Percentiles rank a stretch among this genome's conserved stretches.
phyloP scores from a whole-genome alignment of 2,797 vertebrate genomes.

The Ptychobarbus kaznakovi region DNA sequence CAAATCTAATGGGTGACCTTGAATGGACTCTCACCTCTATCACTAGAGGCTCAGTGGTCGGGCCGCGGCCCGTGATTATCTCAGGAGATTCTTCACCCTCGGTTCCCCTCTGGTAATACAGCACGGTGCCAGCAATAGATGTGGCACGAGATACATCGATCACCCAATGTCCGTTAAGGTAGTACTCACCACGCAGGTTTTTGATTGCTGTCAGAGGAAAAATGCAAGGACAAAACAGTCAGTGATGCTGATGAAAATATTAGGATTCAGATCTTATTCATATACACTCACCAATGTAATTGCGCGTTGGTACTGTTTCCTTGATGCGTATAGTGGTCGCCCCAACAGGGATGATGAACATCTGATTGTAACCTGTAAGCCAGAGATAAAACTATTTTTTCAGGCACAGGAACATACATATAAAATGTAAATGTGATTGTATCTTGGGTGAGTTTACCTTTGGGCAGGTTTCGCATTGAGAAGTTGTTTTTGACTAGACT shows the following conservation, averaged over 20 bases:
- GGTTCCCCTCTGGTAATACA: slow-evolving; percentile 88
- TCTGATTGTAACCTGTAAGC: slow-evolving; percentile 91
- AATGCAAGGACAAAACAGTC: not conserved
- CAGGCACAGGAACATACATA: not conserved
- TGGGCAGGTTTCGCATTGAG: slow-evolving; percentile 78
- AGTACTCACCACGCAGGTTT: slow-evolving; percentile 90
- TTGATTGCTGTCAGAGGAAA: slow-evolving; percentile 83
- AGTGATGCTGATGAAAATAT: not conserved
- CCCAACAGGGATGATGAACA: slow-evolving; percentile 89
- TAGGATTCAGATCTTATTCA: not conserved
- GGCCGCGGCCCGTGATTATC: slow-evolving; percentile 86
- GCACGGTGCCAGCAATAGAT: slow-evolving; percentile 83
- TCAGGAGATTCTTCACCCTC: slow-evolving; percentile 88
- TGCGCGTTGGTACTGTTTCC: slow-evolving; percentile 87
- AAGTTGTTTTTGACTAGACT: slow-evolving; percentile 84
- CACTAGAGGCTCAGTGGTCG: slow-evolving; percentile 91
- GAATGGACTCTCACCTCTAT: slow-evolving; percentile 84
- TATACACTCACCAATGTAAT: slow-evolving; percentile 88
- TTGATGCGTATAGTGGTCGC: slow-evolving; percentile 91
- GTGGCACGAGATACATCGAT: slow-evolving; percentile 84
- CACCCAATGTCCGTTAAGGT: slow-evolving; percentile 96
- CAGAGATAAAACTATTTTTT: not conserved
- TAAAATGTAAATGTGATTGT: not conserved
- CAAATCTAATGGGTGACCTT: not conserved
- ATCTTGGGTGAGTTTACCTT: slow-evolving; percentile 74